Conservation (phyloP, 92 coral and sea anemone species). For the Phenganax marumi region DNA sequence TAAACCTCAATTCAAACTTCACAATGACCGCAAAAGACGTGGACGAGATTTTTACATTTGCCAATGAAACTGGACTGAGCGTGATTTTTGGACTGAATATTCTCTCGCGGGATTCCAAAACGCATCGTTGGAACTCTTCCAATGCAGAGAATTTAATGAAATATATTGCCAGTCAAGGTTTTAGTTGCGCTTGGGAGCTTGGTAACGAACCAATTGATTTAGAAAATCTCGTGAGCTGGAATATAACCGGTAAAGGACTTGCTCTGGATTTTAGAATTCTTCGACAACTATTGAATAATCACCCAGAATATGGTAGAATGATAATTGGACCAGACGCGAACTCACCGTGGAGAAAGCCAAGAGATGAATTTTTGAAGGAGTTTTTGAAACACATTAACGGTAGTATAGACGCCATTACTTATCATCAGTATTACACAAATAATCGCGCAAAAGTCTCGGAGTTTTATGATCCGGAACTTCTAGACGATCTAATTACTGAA, state of each 20-base stretch:
- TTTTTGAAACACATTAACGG: conserved; percentile 62
- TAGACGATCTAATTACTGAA: conserved; percentile 62
- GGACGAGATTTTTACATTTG: conserved; percentile 65
- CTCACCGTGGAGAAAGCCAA: conserved; percentile 51
- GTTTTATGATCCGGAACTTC: conserved; percentile 62
- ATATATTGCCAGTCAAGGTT: conserved; percentile 65
- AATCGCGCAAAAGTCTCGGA: conserved; percentile 38
- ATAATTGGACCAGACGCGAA: conserved; percentile 79
- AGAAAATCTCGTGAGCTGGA: conserved; percentile 3
- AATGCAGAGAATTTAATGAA: conserved; percentile 74
- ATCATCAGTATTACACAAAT: conserved; percentile 73
- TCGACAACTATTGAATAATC: conserved; percentile 61
- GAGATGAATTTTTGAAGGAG: conserved; percentile 30
- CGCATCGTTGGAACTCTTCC: conserved; percentile 70
- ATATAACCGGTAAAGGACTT: conserved; percentile 50
- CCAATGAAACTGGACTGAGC: conserved; percentile 62
- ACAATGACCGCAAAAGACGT: conserved; percentile 64
- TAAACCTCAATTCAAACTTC: conserved; percentile 48
- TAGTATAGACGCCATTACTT: conserved; percentile 76
- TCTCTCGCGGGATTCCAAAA: conserved; percentile 57
- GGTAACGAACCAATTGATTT: conserved; percentile 70
- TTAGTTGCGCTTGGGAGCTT: conserved; percentile 82
- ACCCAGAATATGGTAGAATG: conserved; percentile 65
- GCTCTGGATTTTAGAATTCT: conserved; percentile 65
- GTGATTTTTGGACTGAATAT: conserved; percentile 83